Conservation (phyloP, 2,888 invertebrate species). For the Xylophagus ater region DNA sequence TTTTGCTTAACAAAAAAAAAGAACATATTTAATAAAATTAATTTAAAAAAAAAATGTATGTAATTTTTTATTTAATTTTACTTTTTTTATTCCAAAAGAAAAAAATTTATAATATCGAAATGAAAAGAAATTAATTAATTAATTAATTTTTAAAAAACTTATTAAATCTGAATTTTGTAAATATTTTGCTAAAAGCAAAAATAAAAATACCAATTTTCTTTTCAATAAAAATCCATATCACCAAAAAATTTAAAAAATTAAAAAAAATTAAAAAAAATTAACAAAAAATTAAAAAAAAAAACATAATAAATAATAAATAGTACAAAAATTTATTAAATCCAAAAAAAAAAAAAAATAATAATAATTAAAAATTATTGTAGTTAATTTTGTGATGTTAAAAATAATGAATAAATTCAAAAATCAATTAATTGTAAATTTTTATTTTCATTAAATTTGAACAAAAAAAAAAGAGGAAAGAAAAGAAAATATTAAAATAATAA, state of each 20-base stretch:
- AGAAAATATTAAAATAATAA: not conserved
- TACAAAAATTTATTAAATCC: not conserved
- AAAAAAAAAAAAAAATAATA: not conserved
- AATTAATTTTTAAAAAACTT: no score
- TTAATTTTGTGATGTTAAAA: not conserved
- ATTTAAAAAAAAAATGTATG: no score
- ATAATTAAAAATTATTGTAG: not conserved
- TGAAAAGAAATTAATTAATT: no score
- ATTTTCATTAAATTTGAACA: not conserved
- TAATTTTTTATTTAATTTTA: no score
- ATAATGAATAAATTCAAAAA: not conserved
- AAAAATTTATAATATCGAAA: no score
- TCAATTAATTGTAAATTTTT: not conserved
- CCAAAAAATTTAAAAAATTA: not conserved
- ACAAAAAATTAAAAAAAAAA: not conserved
- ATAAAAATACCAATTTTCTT: not conserved
- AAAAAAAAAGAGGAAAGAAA: not conserved
- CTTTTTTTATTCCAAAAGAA: no score
- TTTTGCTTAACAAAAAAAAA: no score
- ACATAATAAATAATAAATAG: not conserved
- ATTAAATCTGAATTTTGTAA: no score
- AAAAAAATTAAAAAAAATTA: not conserved
- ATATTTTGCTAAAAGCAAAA: not conserved
- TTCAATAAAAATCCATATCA: slow-evolving; percentile 1
- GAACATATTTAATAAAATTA: no score